Conservation (phyloP, 2,888 invertebrate genomes). For the Drosophila prolongata region DNA sequence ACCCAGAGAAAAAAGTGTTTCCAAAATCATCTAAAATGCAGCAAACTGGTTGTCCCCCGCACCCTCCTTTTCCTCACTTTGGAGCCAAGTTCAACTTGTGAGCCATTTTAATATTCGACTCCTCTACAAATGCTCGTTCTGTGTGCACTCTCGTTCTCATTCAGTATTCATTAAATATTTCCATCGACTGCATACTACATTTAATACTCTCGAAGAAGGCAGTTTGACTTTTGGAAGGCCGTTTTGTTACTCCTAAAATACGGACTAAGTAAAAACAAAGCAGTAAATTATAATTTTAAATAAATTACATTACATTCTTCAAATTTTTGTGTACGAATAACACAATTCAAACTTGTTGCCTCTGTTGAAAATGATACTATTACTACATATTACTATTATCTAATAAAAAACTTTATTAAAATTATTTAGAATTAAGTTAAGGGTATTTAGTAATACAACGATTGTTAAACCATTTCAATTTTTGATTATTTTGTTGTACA, state of each 20-base stretch:
- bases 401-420: no score
- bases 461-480: background rate
- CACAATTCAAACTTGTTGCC: no score
- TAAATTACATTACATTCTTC: no score
- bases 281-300: no score
- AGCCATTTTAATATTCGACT: constrained; percentile 40
- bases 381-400: no score
- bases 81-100: constrained; percentile 26
- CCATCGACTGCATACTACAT: constrained; percentile 59
- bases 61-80: background rate
- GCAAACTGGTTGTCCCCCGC: constrained; percentile 43
- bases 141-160: constrained; percentile 47
- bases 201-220: constrained; percentile 6
- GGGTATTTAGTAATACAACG: background rate
- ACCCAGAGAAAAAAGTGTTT: constrained; percentile 17
- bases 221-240: background rate
- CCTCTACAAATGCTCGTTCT: constrained; percentile 23
- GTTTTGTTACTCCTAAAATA: background rate
- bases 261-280: no score
- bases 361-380: no score
- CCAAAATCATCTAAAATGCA: constrained; percentile 44
- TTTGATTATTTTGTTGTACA: background rate
- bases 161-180: constrained; percentile 74
- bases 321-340: no score
- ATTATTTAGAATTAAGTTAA: background rate